Conservation (phyloP, 2,113 vertebrate genomes). For the Nicator chloris region DNA sequence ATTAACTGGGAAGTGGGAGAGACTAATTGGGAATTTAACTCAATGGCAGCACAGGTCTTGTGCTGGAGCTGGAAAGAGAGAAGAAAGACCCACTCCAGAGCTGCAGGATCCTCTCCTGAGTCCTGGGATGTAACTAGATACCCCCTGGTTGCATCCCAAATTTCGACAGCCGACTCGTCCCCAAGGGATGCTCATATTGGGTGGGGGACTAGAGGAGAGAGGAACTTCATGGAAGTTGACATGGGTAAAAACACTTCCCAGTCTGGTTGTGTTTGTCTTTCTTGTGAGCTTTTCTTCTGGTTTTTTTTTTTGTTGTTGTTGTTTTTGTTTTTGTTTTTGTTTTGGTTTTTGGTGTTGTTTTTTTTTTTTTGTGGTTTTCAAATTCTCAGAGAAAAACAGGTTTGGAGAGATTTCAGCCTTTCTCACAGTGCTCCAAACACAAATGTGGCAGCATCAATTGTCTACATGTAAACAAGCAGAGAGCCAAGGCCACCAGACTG, state of each 20-base stretch:
- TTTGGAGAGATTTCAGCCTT: background rate
- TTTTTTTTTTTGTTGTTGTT: background rate
- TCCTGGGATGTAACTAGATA: background rate
- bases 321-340: too few species aligned
- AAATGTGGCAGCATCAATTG: background rate
- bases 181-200: background rate
- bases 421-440: background rate
- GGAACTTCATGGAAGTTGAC: background rate
- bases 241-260: background rate
- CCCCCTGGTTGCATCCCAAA: rapidly evolving
- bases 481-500: background rate
- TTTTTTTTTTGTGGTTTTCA: background rate
- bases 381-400: background rate
- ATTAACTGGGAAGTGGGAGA: background rate
- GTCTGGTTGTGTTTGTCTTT: background rate
- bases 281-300: background rate
- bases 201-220: background rate
- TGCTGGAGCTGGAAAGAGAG: background rate
- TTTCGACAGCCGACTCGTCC: background rate
- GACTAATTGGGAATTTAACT: constrained; percentile 29
- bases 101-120: background rate
- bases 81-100: background rate
- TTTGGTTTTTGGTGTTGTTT: background rate
- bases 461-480: background rate
- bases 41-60: background rate